These are phyloP conservation scores for Sylvilagus bachmani DNA, from an alignment of 2,113 vertebrate species.

Conservation along the genomic window DNA sequence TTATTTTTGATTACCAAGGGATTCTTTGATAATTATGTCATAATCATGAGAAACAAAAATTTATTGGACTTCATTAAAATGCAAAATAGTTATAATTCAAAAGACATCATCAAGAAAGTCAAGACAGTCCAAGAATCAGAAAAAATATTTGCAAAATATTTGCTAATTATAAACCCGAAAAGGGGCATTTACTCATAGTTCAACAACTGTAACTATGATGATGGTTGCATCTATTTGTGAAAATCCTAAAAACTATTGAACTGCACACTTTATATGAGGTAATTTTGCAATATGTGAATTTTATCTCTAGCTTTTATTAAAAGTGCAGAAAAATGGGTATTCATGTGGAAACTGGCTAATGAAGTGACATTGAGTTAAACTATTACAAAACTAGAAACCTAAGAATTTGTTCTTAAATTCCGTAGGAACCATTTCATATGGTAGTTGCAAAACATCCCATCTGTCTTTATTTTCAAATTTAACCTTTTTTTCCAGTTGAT, in stretches of 20 bases:
- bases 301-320: neutral
- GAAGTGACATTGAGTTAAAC: neutral
- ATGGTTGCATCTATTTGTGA: neutral
- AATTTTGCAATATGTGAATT: neutral
- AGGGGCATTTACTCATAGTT: neutral
- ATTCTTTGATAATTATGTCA: neutral
- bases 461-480: slow-evolving; percentile 23
- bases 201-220: neutral
- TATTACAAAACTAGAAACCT: neutral
- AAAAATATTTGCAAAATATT: neutral
- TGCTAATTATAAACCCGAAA: neutral
- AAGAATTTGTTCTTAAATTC: neutral
- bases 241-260: neutral
- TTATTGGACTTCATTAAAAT: neutral
- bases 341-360: neutral
- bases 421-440: neutral
- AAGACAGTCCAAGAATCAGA: neutral
- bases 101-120: neutral
- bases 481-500: neutral
- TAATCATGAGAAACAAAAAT: neutral
- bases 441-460: neutral
- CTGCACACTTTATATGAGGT: neutral
- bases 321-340: neutral
- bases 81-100: neutral
- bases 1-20: neutral